These are phyloP conservation scores for Heterohyrax brucei DNA, from an alignment of 2,797 vertebrate species.

Conservation along the genomic window DNA sequence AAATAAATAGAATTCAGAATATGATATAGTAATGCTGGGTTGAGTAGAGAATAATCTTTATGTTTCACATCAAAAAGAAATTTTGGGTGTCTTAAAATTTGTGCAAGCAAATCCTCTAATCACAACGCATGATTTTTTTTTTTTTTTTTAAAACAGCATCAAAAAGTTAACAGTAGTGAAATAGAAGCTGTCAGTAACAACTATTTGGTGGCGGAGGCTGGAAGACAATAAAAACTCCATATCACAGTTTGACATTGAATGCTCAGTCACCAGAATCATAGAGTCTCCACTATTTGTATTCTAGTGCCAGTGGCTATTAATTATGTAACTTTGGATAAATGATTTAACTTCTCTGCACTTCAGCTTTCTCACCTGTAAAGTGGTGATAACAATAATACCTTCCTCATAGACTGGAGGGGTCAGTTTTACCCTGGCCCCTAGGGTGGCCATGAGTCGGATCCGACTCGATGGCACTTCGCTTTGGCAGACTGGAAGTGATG, in stretches of 20 bases:
- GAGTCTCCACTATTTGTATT: constrained; percentile 30
- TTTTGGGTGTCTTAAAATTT: constrained; percentile 1
- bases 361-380: no score
- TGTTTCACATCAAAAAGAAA: not conserved
- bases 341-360: not conserved
- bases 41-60: not conserved
- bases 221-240: not conserved
- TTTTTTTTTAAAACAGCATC: not conserved
- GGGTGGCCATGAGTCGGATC: no score
- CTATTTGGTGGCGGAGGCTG: not conserved
- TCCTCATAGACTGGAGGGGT: no score
- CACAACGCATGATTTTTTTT: not conserved
- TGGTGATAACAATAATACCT: not conserved
- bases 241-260: not conserved
- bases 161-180: not conserved
- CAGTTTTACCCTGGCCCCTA: no score
- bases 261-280: not conserved
- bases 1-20: not conserved
- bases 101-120: not conserved
- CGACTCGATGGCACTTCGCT: no score
- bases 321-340: not conserved
- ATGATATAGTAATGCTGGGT: not conserved
- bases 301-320: not conserved
- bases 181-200: not conserved
- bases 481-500: not conserved